Percentiles rank a stretch among this genome's conserved stretches.
Conservation (phyloP, 2,113 vertebrate genomes). For the Hystrix brachyura region DNA sequence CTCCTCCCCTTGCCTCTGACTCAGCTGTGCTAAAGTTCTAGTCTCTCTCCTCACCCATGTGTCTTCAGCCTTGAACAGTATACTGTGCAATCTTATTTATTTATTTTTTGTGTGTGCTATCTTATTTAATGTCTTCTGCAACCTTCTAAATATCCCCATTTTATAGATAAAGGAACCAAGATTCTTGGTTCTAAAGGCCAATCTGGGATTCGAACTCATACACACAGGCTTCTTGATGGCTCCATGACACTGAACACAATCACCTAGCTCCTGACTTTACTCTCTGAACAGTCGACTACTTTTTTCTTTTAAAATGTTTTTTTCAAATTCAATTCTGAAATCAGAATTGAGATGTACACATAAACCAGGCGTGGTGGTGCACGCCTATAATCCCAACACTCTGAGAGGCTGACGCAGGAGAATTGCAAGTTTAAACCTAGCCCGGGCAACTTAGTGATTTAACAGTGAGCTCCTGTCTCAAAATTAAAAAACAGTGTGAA, state of each 20-base stretch:
- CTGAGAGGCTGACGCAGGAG: background rate
- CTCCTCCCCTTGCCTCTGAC: background rate
- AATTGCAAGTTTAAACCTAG: background rate
- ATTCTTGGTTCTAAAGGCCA: background rate
- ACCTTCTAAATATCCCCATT: background rate
- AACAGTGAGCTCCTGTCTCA: background rate
- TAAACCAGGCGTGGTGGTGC: background rate
- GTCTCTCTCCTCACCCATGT: background rate
- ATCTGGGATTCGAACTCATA: background rate
- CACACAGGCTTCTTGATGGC: background rate
- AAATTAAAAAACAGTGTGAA: background rate
- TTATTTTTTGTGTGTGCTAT: background rate
- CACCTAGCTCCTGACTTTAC: background rate
- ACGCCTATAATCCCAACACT: background rate
- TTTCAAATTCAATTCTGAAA: conserved; percentile 1
- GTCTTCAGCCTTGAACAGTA: background rate
- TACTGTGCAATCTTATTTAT: background rate
- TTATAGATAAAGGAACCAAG: background rate
- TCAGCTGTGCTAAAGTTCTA: background rate
- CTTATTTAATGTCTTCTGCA: background rate
- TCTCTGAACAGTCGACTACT: background rate
- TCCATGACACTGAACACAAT: background rate
- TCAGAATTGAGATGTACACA: conserved; percentile 47
- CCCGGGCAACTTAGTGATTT: background rate
- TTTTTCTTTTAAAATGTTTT: conserved; percentile 1